Base-by-base conservation (phyloP, 2,797 vertebrate genomes). In the Masticophis lateralis region DNA sequence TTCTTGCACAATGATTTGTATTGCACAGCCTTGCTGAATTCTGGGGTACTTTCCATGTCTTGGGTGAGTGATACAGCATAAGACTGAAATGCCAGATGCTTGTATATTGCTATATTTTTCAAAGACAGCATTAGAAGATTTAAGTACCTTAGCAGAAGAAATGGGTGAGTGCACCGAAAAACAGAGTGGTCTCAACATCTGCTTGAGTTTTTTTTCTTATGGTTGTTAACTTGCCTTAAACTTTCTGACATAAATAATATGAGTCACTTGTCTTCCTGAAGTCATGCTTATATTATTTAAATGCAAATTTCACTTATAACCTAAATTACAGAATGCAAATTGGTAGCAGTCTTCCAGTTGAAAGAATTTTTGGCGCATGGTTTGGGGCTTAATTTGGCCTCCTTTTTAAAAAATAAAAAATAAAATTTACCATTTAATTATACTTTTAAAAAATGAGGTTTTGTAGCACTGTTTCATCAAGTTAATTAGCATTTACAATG, bases 401-500 rank as follows among this genome's bases (percentile, higher is more conserved):
- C 11, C 22, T 25, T 91, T 55, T 22, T 90, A 27, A 0, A 60
- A 91, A 5, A 32, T 37, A 74, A 74, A 69, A 5, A 8, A 1
- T n/a, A 32, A 90, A 90, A n/a, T 56, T 86, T 88, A 74, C 86
- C 32, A 60, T 93, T 87, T 88, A 91, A 79, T 91, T 88, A 28
- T 90, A 88, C 27, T 83, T 47, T 20, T 2, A 83, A 83, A 69
- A 83, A 51, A 60, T 87, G 32, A 56, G 20, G 14, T 56, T 88
- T 86, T 37, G 20, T 37, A 91, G 55, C 60, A 47, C 66, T 61
- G 8, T 91, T 91, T 79, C 28, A 47, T 27, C 28, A 59, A 27
- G 61, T 88, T 83, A 93, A 91, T 91, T 60, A 91, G 90, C 79
- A 91, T 69, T n/a, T 88, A 51, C 20, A 47, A 74, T 91, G 69